phyloP scores from a whole-genome alignment of 1,140 invertebrate genomes.

The Zaprionus tsacasi region DNA sequence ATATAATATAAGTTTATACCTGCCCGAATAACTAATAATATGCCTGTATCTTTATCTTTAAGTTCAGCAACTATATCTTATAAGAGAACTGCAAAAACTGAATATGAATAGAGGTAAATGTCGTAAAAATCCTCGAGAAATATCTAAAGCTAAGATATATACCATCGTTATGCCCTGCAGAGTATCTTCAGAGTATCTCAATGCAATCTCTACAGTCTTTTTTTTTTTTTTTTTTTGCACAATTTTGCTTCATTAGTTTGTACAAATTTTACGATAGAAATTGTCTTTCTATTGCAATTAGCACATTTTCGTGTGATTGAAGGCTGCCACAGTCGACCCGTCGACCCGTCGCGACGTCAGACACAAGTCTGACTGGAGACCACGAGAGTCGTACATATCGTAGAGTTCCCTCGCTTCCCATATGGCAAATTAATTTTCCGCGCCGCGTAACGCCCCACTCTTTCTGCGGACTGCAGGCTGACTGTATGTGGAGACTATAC shows the following conservation, averaged over 20 bases:
- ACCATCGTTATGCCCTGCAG: background rate
- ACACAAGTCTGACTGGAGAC: constrained; percentile 19
- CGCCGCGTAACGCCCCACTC: constrained; percentile 69
- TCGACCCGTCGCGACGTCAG: constrained; percentile 39
- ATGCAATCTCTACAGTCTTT: background rate
- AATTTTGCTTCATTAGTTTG: constrained; percentile 71
- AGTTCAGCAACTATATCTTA: too few relatives aligned
- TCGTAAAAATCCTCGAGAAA: too few relatives aligned
- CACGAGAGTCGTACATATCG: background rate
- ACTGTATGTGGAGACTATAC: constrained; percentile 48
- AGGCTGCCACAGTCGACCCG: constrained; percentile 54
- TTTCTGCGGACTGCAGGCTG: constrained; percentile 6
- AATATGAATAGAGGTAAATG: too few relatives aligned
- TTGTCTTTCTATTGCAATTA: constrained; percentile 80
- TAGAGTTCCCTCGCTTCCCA: constrained; percentile 11
- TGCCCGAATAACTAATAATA: too few relatives aligned
- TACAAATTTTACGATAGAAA: constrained; percentile 68
- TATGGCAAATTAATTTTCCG: constrained; percentile 76
- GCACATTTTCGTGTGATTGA: constrained; percentile 74
- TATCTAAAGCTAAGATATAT: too few relatives aligned
- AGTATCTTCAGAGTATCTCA: background rate
- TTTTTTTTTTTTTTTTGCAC: constrained; percentile 27
- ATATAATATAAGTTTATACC: too few relatives aligned
- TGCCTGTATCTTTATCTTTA: too few relatives aligned
- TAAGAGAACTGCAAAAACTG: too few relatives aligned